Base-by-base conservation (phyloP, 1,140 invertebrate species). In the Schlechtendalia chinensis region DNA sequence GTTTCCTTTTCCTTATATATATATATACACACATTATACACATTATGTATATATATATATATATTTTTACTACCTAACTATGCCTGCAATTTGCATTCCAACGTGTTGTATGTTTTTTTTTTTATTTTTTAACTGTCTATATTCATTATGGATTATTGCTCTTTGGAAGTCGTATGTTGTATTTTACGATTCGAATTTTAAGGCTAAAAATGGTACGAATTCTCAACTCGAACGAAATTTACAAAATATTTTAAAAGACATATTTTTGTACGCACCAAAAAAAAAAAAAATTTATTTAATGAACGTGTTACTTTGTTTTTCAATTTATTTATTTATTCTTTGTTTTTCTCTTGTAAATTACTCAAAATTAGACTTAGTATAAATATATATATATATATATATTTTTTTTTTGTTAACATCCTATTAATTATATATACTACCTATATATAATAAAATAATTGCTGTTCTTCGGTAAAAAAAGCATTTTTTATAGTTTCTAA, bases 51-150 rank as follows among this genome's bases (percentile, higher is more conserved):
- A n/a, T n/a, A n/a, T n/a, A n/a, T n/a, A n/a, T 39, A 39, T 39
- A 39, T 39, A 39, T 39, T 39, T 39, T 39, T 8, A 39, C 3
- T 8, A 29, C n/a, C n/a, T n/a, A n/a, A n/a, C n/a, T 75, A 75
- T 75, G 72, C 72, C 32, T 19, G 53, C 24, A 39, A 39, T 75
- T 75, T 75, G 72, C 72, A 75, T 75, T 75, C 72, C 72, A 59
- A 58, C 22, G 27, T 12, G 16, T 58, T 22, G 14, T 39, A 39
- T 39, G 8, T 39, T 4, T 39, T 4, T 75, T 75, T 58, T 63
- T 22, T 45, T 45, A 4, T 45, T 45, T 45, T 45, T 10, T 45
- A 45, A 4, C 10, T 71, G 53, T 14, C 16, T n/a, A n/a, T n/a
- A n/a, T n/a, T n/a, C n/a, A n/a, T n/a, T n/a, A n/a, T n/a, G 67